Evolutionary conservation across 92 coral and sea anemone species (phyloP).

Genomic region (Muricea muricata): DNA sequence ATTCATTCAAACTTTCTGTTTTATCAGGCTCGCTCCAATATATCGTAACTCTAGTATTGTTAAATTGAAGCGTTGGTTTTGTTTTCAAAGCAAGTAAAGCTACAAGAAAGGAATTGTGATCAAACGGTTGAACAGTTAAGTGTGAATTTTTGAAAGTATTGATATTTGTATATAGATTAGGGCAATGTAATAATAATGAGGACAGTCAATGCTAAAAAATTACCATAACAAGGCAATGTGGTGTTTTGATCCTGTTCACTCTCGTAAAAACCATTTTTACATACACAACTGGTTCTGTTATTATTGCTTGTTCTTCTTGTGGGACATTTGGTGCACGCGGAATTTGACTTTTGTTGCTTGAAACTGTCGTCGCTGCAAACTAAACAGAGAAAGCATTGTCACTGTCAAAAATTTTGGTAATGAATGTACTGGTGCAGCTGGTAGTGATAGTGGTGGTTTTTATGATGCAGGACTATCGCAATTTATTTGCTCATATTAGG

Average conservation of each 20-base stretch:
- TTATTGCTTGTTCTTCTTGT: neutral
- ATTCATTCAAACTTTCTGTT: neutral
- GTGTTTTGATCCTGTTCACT: neutral
- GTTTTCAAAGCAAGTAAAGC: neutral
- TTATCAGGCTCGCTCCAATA: neutral
- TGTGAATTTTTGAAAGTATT: no score
- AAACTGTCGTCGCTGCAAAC: neutral
- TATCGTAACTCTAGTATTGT: neutral
- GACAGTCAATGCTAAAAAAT: no score
- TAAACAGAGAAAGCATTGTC: neutral
- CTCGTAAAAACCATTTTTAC: constrained; percentile 8
- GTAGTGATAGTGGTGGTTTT: no score
- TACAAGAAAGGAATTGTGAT: neutral
- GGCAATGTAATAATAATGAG: neutral
- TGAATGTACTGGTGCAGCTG: no score
- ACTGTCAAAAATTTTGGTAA: no score
- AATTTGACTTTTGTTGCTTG: neutral
- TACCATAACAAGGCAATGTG: constrained; percentile 24
- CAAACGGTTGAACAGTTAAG: neutral
- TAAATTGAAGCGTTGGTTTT: neutral
- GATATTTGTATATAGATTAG: neutral
- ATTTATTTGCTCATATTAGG: no score
- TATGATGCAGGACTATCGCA: no score
- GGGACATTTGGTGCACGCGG: constrained; percentile 8
- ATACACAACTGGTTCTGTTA: neutral